Evolutionary conservation across 2,797 vertebrate species (phyloP).

Genomic region (Falco cherrug): DNA sequence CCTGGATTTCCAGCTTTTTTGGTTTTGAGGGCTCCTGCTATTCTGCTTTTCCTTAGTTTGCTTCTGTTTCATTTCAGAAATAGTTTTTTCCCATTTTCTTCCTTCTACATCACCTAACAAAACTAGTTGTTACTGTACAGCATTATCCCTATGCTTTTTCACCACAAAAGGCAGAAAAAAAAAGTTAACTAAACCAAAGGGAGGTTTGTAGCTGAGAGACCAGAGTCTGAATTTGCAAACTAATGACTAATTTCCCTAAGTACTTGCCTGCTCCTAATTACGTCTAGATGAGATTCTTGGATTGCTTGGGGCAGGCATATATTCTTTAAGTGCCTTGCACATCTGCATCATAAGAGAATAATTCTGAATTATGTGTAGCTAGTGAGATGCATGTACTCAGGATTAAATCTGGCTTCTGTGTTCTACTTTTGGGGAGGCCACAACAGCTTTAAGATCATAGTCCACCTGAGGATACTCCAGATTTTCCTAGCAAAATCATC

Average conservation of each 20-base stretch:
- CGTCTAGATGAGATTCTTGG: constrained; percentile 55
- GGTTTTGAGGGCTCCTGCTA: background rate
- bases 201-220: background rate
- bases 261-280: constrained; percentile 51
- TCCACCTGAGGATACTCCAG: background rate
- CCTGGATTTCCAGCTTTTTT: background rate
- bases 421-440: background rate
- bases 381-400: background rate
- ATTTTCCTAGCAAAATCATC: background rate
- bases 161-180: background rate
- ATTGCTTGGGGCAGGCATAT: constrained; percentile 22
- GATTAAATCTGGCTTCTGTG: background rate
- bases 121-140: background rate
- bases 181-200: background rate
- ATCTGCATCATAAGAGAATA: background rate
- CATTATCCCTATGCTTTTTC: background rate
- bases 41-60: background rate
- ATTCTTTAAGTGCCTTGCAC: constrained; percentile 3
- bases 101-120: background rate
- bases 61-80: background rate
- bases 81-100: background rate
- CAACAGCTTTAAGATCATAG: background rate
- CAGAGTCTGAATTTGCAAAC: constrained; percentile 39
- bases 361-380: constrained; percentile 7
- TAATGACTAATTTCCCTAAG: constrained; percentile 64